A percentile compares a stretch with the other conserved stretches of the same genome.
Conservation (phyloP, 2,113 vertebrate species). For the Condylura cristata region DNA sequence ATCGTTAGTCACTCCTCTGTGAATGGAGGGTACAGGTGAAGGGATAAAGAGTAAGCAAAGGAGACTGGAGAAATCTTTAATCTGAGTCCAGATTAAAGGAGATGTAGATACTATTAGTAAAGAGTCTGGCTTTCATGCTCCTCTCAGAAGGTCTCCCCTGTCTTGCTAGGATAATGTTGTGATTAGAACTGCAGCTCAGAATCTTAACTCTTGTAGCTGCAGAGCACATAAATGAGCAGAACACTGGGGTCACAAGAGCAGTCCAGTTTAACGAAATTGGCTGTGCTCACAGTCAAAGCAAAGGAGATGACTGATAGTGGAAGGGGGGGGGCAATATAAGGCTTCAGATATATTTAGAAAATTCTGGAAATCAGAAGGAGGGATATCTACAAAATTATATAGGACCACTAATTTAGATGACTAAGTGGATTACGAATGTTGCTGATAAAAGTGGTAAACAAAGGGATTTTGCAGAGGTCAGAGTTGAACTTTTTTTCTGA, state of each 20-base stretch:
- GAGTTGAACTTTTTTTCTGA: not conserved
- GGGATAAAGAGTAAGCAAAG: not conserved
- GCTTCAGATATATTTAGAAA: not conserved
- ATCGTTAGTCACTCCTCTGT: not conserved
- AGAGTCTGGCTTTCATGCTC: not conserved
- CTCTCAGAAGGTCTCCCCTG: not conserved
- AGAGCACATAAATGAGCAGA: rapidly evolving
- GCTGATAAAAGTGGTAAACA: not conserved
- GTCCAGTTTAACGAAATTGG: not conserved
- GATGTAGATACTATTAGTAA: not conserved
- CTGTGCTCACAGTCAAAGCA: not conserved
- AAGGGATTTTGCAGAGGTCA: not conserved
- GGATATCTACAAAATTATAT: not conserved
- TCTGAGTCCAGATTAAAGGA: not conserved
- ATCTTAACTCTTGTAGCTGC: not conserved
- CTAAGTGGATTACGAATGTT: not conserved
- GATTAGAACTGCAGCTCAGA: not conserved
- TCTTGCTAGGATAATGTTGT: not conserved
- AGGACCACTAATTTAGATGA: not conserved
- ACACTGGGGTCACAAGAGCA: not conserved
- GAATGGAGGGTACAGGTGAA: not conserved
- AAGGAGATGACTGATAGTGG: not conserved
- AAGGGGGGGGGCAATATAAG: not conserved
- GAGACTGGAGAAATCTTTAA: not conserved
- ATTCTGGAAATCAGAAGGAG: not conserved